These are phyloP conservation scores for Protobothrops mucrosquamatus DNA, from an alignment of 2,113 vertebrate species.

Conservation along the genomic window DNA sequence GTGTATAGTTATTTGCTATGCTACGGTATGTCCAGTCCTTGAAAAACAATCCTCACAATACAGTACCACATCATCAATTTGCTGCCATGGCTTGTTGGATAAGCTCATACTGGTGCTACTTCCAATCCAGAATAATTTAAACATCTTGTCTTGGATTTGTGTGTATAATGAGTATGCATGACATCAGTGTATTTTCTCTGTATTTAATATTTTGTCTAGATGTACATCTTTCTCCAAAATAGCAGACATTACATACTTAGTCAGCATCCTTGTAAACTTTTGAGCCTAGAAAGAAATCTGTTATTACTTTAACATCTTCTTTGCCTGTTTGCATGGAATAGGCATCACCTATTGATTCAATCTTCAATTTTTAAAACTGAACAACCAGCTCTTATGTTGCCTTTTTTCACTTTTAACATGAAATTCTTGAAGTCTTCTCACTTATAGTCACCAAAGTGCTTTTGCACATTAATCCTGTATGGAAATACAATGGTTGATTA, in stretches of 20 bases:
- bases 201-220: not conserved
- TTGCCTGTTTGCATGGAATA: not conserved
- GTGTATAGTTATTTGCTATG: not conserved
- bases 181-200: not conserved
- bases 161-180: not conserved
- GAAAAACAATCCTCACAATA: not conserved
- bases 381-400: not conserved
- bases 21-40: not conserved
- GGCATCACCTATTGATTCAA: not conserved
- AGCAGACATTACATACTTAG: not conserved
- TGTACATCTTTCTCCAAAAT: not conserved
- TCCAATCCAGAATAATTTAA: not conserved
- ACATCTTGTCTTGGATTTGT: not conserved
- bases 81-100: not conserved
- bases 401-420: not conserved
- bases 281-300: not conserved
- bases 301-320: not conserved
- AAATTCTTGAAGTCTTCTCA: not conserved
- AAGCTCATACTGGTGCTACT: not conserved
- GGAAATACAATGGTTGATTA: constrained; percentile 52
- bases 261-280: not conserved
- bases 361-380: not conserved
- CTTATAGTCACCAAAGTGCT: not conserved
- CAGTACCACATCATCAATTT: not conserved
- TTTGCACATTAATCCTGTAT: constrained; percentile 42